Evolutionary conservation across 92 coral and sea anemone genomes (phyloP).

Genomic region (Actinostola sp.): DNA sequence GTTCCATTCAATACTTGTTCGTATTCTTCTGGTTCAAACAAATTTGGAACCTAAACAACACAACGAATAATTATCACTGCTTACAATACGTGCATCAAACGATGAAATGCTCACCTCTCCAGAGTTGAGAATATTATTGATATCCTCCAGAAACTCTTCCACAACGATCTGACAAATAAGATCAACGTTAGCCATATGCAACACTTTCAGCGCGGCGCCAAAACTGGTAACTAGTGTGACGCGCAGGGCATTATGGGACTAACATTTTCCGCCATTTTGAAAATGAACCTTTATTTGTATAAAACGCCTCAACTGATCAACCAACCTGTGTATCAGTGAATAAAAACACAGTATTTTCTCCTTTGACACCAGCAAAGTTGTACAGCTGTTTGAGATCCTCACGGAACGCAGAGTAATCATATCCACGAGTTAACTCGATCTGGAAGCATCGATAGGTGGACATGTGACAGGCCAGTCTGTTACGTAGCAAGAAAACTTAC

Average conservation of each 20-base stretch:
- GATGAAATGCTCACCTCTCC: constrained; percentile 74
- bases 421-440: constrained; percentile 98
- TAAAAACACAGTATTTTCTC: constrained; percentile 91
- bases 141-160: constrained; percentile 96
- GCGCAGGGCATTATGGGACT: too few relatives aligned
- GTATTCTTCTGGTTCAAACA: constrained; percentile 96
- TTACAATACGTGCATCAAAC: too few relatives aligned
- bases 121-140: constrained; percentile 94
- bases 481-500: neutral
- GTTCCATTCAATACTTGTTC: constrained; percentile 95
- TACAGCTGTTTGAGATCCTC: constrained; percentile 93
- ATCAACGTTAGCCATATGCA: too few relatives aligned
- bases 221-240: too few relatives aligned
- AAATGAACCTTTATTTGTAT: too few relatives aligned
- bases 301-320: too few relatives aligned
- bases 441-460: constrained; percentile 94
- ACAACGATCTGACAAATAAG: constrained; percentile 79
- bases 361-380: constrained; percentile 88
- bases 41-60: constrained; percentile 84
- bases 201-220: too few relatives aligned
- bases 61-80: too few relatives aligned
- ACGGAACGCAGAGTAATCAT: constrained; percentile 90
- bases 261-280: too few relatives aligned
- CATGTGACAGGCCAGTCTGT: constrained; percentile 96
- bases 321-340: constrained; percentile 97